Base-by-base conservation (phyloP, 2,797 vertebrate species). In the Scolopax bukidnonensis region DNA sequence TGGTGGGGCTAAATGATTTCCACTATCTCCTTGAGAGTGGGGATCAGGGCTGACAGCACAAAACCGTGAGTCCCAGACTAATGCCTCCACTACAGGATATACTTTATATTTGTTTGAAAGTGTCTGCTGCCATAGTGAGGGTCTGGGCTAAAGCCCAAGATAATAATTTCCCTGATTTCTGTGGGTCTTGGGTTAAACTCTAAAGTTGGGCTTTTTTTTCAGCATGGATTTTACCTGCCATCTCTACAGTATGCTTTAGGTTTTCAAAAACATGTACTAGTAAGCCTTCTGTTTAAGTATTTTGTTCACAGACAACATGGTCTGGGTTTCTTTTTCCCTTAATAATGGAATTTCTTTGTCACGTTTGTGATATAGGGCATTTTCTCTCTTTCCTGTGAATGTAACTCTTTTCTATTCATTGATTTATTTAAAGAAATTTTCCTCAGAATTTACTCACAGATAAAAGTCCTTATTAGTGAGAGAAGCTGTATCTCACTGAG, bases 271-370 rank as follows among this genome's bases (percentile, higher is more conserved):
- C 5, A 11, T 23, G 5, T n/a, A 6, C 11, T 47, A 51, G 8
- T 14, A 90, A 91, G 45, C 1, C 3, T 74, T 80, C 24, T 64
- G n/a, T 70, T 88, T 36, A 69, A 51, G 6, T 43, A 63, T 51
- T 91, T 83, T 77, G 10, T 10, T 77, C n/a, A 59, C 2, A 10
- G 30, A 48, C 38, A 75, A 45, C 11, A 56, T 19, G 5, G 4
- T 48, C 51, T 75, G 21, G 11, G 0, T 7, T 0, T 25, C 63
- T 41, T 70, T 23, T 3, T 4, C 8, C 8, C 13, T 54, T 60
- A 64, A 36, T 48, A 70, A 77, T 28, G 5, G 5, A 47, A 87
- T 67, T 84, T 74, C 4, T 54, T 8, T 27, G 9, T 47, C n/a
- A 57, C 7, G 73, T 75, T 65, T 93, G 8, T 79, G 24, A 69